These are phyloP conservation scores for Globicephala melas DNA, from an alignment of 2,113 vertebrate species.

Conservation along the genomic window DNA sequence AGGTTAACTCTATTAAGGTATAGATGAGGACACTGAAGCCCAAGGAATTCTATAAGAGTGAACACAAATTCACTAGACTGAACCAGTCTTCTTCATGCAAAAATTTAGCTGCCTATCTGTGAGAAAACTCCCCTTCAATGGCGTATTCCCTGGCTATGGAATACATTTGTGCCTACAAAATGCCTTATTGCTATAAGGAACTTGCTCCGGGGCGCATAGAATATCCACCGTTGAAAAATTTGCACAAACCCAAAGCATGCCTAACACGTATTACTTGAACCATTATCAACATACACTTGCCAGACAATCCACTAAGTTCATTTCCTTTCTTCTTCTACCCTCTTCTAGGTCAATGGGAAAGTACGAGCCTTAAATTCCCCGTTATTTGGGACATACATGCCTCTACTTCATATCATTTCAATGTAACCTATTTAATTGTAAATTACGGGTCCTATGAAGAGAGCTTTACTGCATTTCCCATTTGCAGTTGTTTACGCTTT, in stretches of 20 bases:
- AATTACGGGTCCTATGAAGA: slow-evolving; percentile 72
- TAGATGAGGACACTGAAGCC: background rate
- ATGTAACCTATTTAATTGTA: slow-evolving; percentile 74
- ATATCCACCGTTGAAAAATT: background rate
- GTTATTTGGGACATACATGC: slow-evolving; percentile 49
- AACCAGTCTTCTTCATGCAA: background rate
- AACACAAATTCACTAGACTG: background rate
- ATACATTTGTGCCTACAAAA: background rate
- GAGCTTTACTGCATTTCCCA: slow-evolving; percentile 71
- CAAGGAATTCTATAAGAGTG: background rate
- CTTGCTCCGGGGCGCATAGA: background rate
- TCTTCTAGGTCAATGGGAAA: slow-evolving; percentile 42
- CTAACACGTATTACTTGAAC: background rate
- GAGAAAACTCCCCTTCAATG: background rate
- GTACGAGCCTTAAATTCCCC: slow-evolving; percentile 47
- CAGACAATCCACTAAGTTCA: background rate
- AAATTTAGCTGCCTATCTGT: background rate
- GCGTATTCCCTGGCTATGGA: background rate
- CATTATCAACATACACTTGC: background rate
- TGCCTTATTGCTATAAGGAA: background rate
- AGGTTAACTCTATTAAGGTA: background rate
- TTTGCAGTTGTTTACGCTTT: slow-evolving; percentile 81
- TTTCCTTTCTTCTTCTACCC: background rate
- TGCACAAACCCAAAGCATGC: background rate
- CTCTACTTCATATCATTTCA: slow-evolving; percentile 66